These are phyloP conservation scores for Clanis bilineata DNA, from an alignment of 2,888 invertebrate species.

Conservation along the genomic window DNA sequence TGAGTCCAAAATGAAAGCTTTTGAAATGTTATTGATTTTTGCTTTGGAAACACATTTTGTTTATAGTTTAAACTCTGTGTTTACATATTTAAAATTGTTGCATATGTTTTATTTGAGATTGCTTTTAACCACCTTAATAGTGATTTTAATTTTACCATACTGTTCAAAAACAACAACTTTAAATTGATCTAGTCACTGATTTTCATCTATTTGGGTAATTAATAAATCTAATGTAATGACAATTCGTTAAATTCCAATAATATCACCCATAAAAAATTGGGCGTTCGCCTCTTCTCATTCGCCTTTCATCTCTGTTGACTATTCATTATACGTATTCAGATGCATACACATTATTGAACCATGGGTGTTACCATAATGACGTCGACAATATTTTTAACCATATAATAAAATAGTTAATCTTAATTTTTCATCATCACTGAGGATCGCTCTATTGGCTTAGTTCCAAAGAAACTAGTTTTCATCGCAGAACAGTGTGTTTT, in stretches of 20 bases:
- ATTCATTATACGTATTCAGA: background rate
- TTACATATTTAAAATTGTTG: background rate
- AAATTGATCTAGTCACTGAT: too few species aligned
- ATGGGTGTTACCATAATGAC: background rate
- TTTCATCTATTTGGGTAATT: too few species aligned
- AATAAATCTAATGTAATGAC: too few species aligned
- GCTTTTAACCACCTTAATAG: too few species aligned
- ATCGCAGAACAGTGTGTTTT: background rate
- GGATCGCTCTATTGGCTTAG: background rate
- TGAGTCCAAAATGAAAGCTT: background rate
- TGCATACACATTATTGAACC: background rate
- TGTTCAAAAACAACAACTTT: too few species aligned
- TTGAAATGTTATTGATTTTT: background rate
- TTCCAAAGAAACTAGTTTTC: background rate
- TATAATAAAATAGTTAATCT: background rate
- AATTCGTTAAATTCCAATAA: too few species aligned
- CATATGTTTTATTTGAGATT: too few species aligned
- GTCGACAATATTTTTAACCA: background rate
- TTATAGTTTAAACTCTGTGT: background rate
- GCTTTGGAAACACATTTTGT: background rate
- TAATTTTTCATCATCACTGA: background rate
- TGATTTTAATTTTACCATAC: too few species aligned
- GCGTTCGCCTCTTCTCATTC: too few species aligned
- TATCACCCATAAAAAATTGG: too few species aligned
- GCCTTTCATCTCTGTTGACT: too few species aligned